A percentile compares a stretch with the other conserved stretches of the same genome.
Conservation (phyloP, 2,113 vertebrate genomes). For the Syrmaticus mikado region DNA sequence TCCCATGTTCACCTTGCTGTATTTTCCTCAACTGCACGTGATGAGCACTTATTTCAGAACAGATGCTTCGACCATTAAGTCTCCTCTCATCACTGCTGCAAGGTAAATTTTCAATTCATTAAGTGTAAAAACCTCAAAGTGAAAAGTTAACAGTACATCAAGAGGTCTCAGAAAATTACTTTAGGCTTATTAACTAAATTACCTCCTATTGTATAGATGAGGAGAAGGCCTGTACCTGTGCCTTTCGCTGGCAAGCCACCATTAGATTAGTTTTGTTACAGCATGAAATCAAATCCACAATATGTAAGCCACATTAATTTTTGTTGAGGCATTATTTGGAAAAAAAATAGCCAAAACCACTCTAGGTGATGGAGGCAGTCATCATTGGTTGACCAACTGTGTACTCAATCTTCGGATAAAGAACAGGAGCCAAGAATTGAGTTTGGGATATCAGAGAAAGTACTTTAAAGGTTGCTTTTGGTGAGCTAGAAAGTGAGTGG, state of each 20-base stretch:
- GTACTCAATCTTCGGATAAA: not conserved
- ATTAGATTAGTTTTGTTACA: not conserved
- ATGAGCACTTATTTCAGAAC: not conserved
- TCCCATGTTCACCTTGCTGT: not conserved
- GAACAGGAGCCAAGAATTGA: not conserved
- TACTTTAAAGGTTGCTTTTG: not conserved
- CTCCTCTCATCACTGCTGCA: not conserved
- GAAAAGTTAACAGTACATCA: not conserved
- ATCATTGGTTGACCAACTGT: not conserved
- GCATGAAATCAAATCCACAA: not conserved
- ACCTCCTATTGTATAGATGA: not conserved
- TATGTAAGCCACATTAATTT: constrained; percentile 9
- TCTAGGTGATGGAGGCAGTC: constrained; percentile 1
- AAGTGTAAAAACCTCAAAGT: constrained; percentile 6
- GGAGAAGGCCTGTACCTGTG: not conserved
- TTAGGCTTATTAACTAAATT: not conserved
- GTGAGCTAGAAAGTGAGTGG: not conserved
- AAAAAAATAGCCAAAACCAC: constrained; percentile 10
- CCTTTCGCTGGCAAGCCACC: constrained; percentile 1
- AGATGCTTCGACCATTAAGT: not conserved
- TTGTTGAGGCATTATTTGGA: not conserved
- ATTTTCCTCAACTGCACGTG: not conserved
- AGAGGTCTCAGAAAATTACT: constrained; percentile 34
- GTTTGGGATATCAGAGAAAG: not conserved
- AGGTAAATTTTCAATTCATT: not conserved